Conservation (phyloP, 2,888 invertebrate genomes). For the Lycaena phlaeas region DNA sequence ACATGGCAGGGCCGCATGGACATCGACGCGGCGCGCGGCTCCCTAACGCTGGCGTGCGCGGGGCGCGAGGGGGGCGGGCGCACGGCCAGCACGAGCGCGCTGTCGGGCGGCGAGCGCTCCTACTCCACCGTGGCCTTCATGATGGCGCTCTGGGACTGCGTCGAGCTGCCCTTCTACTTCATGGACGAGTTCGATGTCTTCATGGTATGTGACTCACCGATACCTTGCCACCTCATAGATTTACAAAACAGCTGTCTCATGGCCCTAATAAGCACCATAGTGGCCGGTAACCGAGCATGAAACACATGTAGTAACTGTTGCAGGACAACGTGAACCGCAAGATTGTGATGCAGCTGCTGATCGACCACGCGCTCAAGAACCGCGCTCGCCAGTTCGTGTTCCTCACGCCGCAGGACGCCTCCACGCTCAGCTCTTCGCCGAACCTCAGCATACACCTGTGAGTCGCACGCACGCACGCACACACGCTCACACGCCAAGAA, state of each 20-base stretch:
- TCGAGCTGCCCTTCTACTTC: conserved; percentile 93
- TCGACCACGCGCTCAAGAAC: conserved; percentile 80
- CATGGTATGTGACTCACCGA: conserved; percentile 88
- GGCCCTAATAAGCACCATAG: too few species aligned
- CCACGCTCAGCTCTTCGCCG: conserved; percentile 59
- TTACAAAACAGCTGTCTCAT: too few species aligned
- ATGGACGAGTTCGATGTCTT: conserved; percentile 98
- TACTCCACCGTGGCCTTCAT: conserved; percentile 96
- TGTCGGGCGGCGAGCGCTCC: conserved; percentile 97
- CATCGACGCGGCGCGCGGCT: conserved; percentile 46
- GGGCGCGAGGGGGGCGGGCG: conserved; percentile 28
- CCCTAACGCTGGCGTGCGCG: conserved; percentile 26
- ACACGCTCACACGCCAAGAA: conserved; percentile 5
- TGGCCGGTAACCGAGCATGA: too few species aligned
- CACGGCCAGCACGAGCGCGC: conserved; percentile 67
- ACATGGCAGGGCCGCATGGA: conserved; percentile 70
- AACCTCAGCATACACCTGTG: conserved; percentile 75
- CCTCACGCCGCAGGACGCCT: conserved; percentile 88
- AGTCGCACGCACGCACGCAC: conserved; percentile 15
- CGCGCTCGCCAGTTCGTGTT: conserved; percentile 87
- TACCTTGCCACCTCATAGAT: too few species aligned
- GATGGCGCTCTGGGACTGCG: conserved; percentile 93
- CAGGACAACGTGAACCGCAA: conserved; percentile 90
- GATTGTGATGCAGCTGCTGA: conserved; percentile 83
- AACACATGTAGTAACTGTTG: too few species aligned